A percentile compares a stretch with the other conserved stretches of the same genome.
Conservation (phyloP, 1,140 invertebrate genomes). For the Zaprionus lachaisei region DNA sequence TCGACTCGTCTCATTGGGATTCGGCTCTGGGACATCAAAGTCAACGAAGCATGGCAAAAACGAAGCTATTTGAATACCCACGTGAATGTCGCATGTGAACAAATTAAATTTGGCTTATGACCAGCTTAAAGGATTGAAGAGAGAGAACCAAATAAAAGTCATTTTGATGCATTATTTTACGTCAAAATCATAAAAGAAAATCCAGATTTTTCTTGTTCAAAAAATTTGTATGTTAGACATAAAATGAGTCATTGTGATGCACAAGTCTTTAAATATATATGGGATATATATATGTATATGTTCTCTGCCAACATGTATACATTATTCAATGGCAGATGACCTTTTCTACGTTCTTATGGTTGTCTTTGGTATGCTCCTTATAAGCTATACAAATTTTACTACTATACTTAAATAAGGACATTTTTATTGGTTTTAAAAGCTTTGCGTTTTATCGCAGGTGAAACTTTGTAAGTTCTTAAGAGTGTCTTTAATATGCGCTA, state of each 20-base stretch:
- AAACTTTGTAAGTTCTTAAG: neutral
- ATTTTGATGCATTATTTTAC: slow-evolving; percentile 27
- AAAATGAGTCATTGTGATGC: slow-evolving; percentile 20
- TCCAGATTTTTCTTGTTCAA: slow-evolving; percentile 13
- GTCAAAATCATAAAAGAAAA: slow-evolving; percentile 33
- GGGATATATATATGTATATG: too few species aligned
- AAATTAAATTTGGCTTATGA: slow-evolving; percentile 79
- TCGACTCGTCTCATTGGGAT: slow-evolving; percentile 10
- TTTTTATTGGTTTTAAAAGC: too few species aligned
- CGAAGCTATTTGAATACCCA: slow-evolving; percentile 76
- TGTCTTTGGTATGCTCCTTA: too few species aligned
- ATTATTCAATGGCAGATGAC: too few species aligned
- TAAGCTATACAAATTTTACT: too few species aligned
- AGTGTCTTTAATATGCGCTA: too few species aligned
- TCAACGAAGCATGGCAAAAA: slow-evolving; percentile 75
- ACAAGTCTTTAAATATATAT: neutral
- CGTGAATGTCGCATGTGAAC: slow-evolving; percentile 74
- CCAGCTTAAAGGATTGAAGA: slow-evolving; percentile 25
- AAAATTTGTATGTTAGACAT: slow-evolving; percentile 16
- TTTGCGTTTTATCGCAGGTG: neutral
- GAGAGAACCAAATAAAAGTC: slow-evolving; percentile 4
- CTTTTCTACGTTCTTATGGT: too few species aligned
- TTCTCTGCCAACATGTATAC: too few species aligned
- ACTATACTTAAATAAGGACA: too few species aligned
- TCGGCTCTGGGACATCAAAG: slow-evolving; percentile 62